Base-by-base conservation (phyloP, 2,888 invertebrate species). In the Dione juno region DNA sequence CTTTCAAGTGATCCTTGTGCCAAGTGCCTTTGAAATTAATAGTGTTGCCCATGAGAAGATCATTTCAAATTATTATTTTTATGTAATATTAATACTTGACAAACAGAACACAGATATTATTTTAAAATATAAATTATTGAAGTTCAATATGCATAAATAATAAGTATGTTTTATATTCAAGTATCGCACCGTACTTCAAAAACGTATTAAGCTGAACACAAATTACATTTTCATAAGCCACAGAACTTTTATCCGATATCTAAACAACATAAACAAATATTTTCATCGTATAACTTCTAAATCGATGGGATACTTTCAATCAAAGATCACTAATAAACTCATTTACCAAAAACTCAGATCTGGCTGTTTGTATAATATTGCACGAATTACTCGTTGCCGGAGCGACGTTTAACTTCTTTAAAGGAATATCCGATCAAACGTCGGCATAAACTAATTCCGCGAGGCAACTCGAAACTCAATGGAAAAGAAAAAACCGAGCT, bases 341-440 rank as follows among this genome's bases (percentile, higher is more conserved):
- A 78, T 84, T 84, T 82, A 81, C 81, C 77, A 79, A 79, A 83
- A 85, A 84, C 66, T 45, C 45, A 61, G 43, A 75, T 69, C 69
- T 75, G 78, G 78, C 80, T 84, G 82, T 85, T 85, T 85, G 81
- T 82, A 80, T 82, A 82, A 84, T 80, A 80, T 81, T 77, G 80
- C 78, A 81, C 81, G 82, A 86, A 86, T 87, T 84, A 86, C 84
- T 80, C 79, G 79, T 78, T 80, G 77, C 83, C 82, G 80, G 77
- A 82, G 61, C 82, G 79, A 78, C 82, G 82, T 81, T 87, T 86
- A 87, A 89, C 87, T 85, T 88, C 87, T 88, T 91, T 88, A 90
- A 87, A 87, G 88, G 89, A 89, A 90, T 92, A 90, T 87, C 88
- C 87, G 88, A 92, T 92, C 89, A 91, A 92, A 92, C 89, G 88